These are phyloP conservation scores for Colletes gigas DNA, from an alignment of 1,140 invertebrate species.

Conservation along the genomic window DNA sequence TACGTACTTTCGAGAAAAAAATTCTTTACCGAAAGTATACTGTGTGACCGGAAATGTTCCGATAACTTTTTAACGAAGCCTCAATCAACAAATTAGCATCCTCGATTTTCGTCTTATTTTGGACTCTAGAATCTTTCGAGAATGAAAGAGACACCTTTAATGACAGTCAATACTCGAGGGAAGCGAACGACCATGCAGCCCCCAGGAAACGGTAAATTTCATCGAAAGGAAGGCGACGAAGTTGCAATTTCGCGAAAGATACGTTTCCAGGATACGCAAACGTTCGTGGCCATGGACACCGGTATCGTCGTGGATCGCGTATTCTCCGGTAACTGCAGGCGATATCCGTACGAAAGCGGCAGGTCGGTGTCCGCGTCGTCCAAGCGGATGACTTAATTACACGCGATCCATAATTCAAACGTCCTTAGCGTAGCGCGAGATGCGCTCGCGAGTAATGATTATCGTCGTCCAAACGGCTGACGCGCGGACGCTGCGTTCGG, in stretches of 20 bases:
- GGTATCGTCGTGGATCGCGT: conserved; percentile 9
- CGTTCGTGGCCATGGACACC: too few species aligned
- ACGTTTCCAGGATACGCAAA: background rate
- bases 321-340: conserved; percentile 1
- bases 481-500: conserved; percentile 15
- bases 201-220: conserved; percentile 1
- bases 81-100: too few species aligned
- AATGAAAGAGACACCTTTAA: too few species aligned
- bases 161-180: background rate
- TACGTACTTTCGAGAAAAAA: too few species aligned
- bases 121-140: too few species aligned
- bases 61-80: too few species aligned
- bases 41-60: too few species aligned
- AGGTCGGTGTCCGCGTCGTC: conserved; percentile 10
- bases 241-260: background rate
- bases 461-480: conserved; percentile 33
- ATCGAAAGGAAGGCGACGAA: background rate
- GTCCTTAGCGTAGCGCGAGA: conserved; percentile 25
- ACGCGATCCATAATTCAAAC: conserved; percentile 39
- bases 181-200: background rate
- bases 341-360: conserved; percentile 7
- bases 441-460: conserved; percentile 41
- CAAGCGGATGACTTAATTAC: conserved; percentile 43
- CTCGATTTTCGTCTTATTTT: too few species aligned
- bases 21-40: too few species aligned